A percentile compares a stretch with the other conserved stretches of the same genome.
These are phyloP conservation scores for Virgularia gustaviana DNA, from an alignment of 92 coral and sea anemone species.

Conservation along the genomic window DNA sequence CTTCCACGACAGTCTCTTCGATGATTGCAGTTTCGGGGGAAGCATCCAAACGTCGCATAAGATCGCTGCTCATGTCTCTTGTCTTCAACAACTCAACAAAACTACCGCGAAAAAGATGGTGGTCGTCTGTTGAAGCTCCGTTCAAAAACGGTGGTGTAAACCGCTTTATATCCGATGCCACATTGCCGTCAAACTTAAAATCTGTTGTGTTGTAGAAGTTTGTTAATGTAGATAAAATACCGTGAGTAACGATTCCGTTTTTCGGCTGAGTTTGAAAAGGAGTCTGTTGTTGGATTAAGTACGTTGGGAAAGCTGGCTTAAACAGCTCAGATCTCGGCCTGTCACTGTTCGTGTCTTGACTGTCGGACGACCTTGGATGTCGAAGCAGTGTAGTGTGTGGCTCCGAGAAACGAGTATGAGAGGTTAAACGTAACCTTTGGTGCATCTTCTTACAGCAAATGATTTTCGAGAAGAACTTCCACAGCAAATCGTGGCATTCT, in stretches of 20 bases:
- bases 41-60: slow-evolving; percentile 4
- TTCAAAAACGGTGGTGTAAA: not conserved
- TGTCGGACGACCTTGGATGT: slow-evolving; percentile 4
- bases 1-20: slow-evolving; percentile 1
- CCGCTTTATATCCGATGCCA: not conserved
- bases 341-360: slow-evolving; percentile 32
- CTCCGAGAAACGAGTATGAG: slow-evolving; percentile 23
- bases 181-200: not conserved
- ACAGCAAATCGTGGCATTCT: slow-evolving; percentile 10
- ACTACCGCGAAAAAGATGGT: slow-evolving; percentile 30
- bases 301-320: slow-evolving; percentile 22
- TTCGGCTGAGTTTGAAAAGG: not conserved
- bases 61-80: slow-evolving; percentile 13
- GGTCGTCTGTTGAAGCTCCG: slow-evolving; percentile 6
- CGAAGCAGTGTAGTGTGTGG: not conserved
- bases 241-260: not conserved
- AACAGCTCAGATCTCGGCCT: slow-evolving; percentile 9
- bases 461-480: not conserved
- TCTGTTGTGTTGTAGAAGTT: not conserved
- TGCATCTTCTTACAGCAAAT: not conserved
- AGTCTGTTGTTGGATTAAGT: not conserved
- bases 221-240: not conserved
- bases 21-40: slow-evolving; percentile 35
- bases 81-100: slow-evolving; percentile 33
- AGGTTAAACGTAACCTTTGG: not conserved